phyloP scores from a whole-genome alignment of 2,888 invertebrate species.

The Eupithecia insigniata region DNA sequence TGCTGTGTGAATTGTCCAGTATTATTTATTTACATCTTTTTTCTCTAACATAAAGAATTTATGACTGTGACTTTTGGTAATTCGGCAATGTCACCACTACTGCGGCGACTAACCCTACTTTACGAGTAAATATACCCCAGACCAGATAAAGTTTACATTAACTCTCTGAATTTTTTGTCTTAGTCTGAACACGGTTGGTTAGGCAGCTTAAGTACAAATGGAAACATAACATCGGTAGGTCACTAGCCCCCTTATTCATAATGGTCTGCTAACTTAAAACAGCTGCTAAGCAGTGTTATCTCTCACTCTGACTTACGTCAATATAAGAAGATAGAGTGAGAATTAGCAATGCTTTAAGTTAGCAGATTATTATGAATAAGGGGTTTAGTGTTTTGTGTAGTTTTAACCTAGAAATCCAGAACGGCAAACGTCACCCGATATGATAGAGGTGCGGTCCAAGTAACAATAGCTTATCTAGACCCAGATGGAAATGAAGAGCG shows the following conservation, averaged over 20 bases:
- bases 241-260: no score
- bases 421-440: constrained; percentile 15
- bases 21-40: no score
- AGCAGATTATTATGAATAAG: no score
- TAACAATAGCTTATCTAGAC: constrained; percentile 19
- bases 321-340: no score
- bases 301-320: no score
- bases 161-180: neutral
- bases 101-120: no score
- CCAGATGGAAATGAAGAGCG: constrained; percentile 10
- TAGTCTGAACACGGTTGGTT: neutral
- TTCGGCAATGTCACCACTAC: neutral
- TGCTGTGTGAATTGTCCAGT: no score
- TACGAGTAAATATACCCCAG: no score
- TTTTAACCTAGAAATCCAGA: constrained; percentile 4
- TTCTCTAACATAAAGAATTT: no score
- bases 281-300: no score
- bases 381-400: neutral
- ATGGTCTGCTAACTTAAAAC: no score
- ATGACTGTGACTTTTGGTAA: neutral
- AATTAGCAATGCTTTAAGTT: no score
- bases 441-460: constrained; percentile 13
- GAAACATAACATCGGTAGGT: neutral
- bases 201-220: neutral
- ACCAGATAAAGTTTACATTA: neutral